Evolutionary conservation across 2,797 vertebrate genomes (phyloP).

Genomic region (Danio choprae): DNA sequence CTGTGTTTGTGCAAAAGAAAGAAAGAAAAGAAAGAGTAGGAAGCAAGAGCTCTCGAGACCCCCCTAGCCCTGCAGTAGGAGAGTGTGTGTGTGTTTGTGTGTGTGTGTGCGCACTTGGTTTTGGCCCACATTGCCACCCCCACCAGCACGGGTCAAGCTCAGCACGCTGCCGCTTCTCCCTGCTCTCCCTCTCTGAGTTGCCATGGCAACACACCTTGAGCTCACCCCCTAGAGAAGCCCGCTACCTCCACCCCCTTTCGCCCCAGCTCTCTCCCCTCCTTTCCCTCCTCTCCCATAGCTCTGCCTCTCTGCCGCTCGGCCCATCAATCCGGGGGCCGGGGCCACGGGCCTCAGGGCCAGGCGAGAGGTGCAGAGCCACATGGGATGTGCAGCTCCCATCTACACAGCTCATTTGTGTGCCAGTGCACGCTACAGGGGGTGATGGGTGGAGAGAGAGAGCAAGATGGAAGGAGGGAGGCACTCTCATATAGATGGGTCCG

Average conservation of each 20-base stretch:
- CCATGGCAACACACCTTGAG: conserved; percentile 97
- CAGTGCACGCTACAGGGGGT: conserved; percentile 66
- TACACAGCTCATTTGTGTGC: conserved; percentile 79
- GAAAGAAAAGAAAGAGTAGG: conserved; percentile 73
- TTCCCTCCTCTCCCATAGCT: conserved; percentile 60
- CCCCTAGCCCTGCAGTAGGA: conserved; percentile 80
- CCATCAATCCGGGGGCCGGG: conserved; percentile 85
- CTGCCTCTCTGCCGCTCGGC: conserved; percentile 63
- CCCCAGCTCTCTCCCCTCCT: conserved; percentile 79
- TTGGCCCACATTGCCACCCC: conserved; percentile 75
- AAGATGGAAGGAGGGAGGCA: conserved; percentile 37
- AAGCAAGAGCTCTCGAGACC: conserved; percentile 79
- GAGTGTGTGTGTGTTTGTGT: conserved; percentile 58
- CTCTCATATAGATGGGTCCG: conserved; percentile 59
- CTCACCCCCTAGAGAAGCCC: conserved; percentile 86
- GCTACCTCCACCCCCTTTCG: conserved; percentile 79
- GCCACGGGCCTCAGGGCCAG: conserved; percentile 65
- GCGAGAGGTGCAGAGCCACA: conserved; percentile 72
- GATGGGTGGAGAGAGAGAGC: conserved; percentile 58
- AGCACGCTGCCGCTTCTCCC: conserved; percentile 85
- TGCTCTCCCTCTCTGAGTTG: conserved; percentile 87
- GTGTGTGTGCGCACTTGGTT: conserved; percentile 65
- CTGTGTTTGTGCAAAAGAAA: conserved; percentile 66
- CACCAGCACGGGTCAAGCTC: conserved; percentile 92
- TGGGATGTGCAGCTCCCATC: conserved; percentile 70